These are phyloP conservation scores for Eupithecia dodoneata DNA, from an alignment of 2,888 invertebrate genomes.

Conservation along the genomic window DNA sequence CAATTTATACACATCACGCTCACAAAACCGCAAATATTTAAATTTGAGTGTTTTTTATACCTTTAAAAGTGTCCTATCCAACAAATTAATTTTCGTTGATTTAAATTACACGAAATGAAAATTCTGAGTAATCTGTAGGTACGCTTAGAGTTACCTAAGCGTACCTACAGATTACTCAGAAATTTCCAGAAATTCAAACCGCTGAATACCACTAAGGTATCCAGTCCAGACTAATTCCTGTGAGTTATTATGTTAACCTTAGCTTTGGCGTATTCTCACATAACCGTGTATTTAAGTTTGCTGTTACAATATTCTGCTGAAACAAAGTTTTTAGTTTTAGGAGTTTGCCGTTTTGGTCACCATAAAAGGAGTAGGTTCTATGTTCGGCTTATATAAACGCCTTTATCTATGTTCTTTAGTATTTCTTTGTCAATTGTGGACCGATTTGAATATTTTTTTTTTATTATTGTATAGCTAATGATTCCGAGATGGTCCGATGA, in stretches of 20 bases:
- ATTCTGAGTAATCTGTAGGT: not conserved
- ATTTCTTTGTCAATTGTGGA: too few species aligned
- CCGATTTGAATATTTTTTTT: too few species aligned
- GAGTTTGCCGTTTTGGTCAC: not conserved
- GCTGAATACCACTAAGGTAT: slow-evolving; percentile 4
- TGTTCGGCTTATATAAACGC: too few species aligned
- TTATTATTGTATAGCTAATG: too few species aligned
- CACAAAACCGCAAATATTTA: too few species aligned
- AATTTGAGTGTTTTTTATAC: too few species aligned
- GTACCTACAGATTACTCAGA: not conserved
- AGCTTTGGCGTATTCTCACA: not conserved
- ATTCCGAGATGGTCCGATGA: too few species aligned
- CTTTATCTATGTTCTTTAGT: too few species aligned
- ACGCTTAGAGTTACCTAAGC: not conserved
- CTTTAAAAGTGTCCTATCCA: too few species aligned
- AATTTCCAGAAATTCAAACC: not conserved
- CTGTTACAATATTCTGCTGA: not conserved
- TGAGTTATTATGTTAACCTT: not conserved
- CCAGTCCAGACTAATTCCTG: not conserved
- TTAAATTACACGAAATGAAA: not conserved
- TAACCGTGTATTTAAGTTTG: not conserved
- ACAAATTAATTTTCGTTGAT: too few species aligned
- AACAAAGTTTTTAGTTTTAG: not conserved
- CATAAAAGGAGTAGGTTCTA: too few species aligned
- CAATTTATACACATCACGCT: too few species aligned